Conservation (phyloP, 2,797 vertebrate genomes). For the Picus viridis region DNA sequence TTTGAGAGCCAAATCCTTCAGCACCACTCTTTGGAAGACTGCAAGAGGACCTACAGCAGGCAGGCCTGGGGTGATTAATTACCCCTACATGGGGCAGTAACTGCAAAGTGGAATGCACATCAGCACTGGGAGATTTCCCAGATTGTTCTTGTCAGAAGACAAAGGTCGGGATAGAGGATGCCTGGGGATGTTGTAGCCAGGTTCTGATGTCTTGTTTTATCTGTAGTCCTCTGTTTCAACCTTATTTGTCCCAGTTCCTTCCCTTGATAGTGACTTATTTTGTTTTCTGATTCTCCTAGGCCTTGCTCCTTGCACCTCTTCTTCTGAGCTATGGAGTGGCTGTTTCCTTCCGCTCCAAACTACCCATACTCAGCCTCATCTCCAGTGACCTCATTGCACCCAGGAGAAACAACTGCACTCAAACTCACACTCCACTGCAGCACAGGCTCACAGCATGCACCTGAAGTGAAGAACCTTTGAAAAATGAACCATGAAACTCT, state of each 20-base stretch:
- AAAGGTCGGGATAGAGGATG: neutral
- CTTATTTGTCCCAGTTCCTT: neutral
- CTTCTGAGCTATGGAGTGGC: neutral
- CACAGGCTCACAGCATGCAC: neutral
- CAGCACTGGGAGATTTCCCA: neutral
- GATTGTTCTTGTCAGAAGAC: neutral
- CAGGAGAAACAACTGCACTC: neutral
- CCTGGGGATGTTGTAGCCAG: neutral
- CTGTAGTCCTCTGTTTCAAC: neutral
- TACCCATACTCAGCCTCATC: neutral
- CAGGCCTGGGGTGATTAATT: neutral
- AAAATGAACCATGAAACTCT: neutral
- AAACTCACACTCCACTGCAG: neutral
- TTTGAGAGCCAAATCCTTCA: neutral
- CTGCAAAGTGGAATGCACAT: neutral
- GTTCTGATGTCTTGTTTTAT: neutral
- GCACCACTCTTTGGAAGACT: neutral
- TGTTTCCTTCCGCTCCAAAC: neutral
- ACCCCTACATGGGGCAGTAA: fast-evolving
- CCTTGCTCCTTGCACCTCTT: neutral
- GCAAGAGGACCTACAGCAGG: neutral
- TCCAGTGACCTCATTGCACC: neutral
- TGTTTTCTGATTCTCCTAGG: neutral
- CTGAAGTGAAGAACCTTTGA: neutral
- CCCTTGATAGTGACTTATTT: neutral